A percentile compares a stretch with the other conserved stretches of the same genome.
Evolutionary conservation across 2,888 invertebrate genomes (phyloP).

Genomic region (Apeira syringaria): DNA sequence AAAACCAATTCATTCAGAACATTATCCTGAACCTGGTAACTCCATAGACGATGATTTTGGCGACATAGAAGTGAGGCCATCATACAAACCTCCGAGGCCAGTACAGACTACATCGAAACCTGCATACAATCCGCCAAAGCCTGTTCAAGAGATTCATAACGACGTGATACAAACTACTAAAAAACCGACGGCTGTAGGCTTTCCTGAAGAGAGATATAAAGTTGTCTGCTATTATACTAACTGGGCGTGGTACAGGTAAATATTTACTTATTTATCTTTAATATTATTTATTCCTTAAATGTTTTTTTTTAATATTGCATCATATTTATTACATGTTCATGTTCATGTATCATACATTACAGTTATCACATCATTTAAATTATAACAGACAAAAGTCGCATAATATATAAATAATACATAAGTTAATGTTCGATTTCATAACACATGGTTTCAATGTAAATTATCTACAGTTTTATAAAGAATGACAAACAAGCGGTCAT

Average conservation of each 20-base stretch:
- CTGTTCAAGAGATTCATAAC: constrained; percentile 33
- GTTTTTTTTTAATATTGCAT: too few species aligned
- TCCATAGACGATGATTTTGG: constrained; percentile 65
- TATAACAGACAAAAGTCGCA: too few species aligned
- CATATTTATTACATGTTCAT: too few species aligned
- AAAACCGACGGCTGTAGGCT: constrained; percentile 40
- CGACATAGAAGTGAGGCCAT: constrained; percentile 69
- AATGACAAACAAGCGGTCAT: too few species aligned
- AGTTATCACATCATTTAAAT: too few species aligned
- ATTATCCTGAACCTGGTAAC: constrained; percentile 50
- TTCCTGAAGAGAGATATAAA: constrained; percentile 83
- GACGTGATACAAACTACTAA: constrained; percentile 46
- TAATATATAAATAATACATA: too few species aligned
- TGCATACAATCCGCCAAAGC: constrained; percentile 20
- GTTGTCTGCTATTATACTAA: constrained; percentile 96
- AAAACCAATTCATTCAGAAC: constrained; percentile 38
- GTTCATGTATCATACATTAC: too few species aligned
- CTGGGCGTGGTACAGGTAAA: constrained; percentile 94
- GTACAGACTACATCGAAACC: constrained; percentile 21
- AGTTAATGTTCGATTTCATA: too few species aligned
- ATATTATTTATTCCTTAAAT: too few species aligned
- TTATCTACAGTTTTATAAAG: too few species aligned
- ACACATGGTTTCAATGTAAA: too few species aligned
- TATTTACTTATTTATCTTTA: too few species aligned
- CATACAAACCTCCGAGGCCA: constrained; percentile 29